Evolutionary conservation across 2,797 vertebrate genomes (phyloP), one percentile per base, ranked within the genome.

Genomic region (Crax fasciolata): DNA sequence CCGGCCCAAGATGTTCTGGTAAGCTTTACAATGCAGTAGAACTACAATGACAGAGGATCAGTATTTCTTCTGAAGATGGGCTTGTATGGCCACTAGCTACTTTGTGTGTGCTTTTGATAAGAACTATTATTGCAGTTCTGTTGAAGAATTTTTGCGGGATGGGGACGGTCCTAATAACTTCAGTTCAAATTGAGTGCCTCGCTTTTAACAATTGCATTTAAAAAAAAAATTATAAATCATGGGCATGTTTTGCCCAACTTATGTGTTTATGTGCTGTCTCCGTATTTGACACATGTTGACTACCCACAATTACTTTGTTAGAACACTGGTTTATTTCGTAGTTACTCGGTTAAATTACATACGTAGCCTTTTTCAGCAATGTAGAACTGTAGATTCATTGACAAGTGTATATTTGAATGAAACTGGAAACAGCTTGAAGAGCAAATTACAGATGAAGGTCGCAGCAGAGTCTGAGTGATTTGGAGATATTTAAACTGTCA

Each of bases 41-140:
- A 24, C 5, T 32, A 13, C 6, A 77, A 25, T 49, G 4, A 6
- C 35, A 23, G 3, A 35, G 15, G 8, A 30, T 76, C 4, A 18
- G 0, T 74, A 39, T n/a, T 74, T 72, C 13, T 27, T 80, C 23
- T 62, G 35, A 83, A 25, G 24, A 28, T 5, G 35, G 17, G 17
- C 2, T 49, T 70, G 6, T 30, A 0, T 70, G 25, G 38, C 82
- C 7, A 8, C 3, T 85, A 8, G 13, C 32, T 84, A 7, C 6
- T 51, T 90, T 2, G 10, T 9, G 5, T 62, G 9, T 52, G 7
- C 2, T 71, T 87, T 14, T 24, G 12, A 10, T 89, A 19, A 63
- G 79, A 55, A 20, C 3, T 81, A 0, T 15, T 0, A 0, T 73
- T 24, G 6, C 3, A 39, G 11, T 87, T 87, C 18, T 15, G 21